Evolutionary conservation across 1,140 invertebrate genomes (phyloP).

Genomic region (Copidosoma floridanum): DNA sequence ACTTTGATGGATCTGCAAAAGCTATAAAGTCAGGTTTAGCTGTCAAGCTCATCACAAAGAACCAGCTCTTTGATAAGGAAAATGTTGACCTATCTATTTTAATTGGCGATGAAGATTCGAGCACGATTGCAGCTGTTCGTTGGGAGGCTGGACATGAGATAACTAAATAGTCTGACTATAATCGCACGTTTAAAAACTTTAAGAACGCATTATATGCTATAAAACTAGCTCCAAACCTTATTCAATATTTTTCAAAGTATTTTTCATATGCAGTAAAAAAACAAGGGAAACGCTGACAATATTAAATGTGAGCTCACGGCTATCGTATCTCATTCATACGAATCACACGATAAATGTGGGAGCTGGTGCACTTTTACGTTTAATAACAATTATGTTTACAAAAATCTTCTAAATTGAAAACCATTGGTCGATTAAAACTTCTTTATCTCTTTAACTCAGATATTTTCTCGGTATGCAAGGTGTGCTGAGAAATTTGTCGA

Average conservation of each 20-base stretch:
- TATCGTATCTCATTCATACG: no score
- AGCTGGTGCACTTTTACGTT: conserved; percentile 2
- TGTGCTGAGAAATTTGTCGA: conserved; percentile 19
- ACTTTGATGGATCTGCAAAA: conserved; percentile 26
- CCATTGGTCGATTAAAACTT: background rate
- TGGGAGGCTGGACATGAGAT: conserved; percentile 6
- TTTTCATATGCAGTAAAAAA: conserved; percentile 22
- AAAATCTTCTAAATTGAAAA: conserved; percentile 6
- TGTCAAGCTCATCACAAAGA: conserved; percentile 19
- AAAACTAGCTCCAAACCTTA: background rate
- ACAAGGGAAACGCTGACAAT: conserved; percentile 4
- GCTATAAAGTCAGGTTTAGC: conserved; percentile 23
- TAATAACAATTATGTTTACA: background rate
- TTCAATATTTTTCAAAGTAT: conserved; percentile 13
- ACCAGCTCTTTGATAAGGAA: background rate
- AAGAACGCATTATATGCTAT: conserved; percentile 20
- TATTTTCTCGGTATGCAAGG: conserved; percentile 12
- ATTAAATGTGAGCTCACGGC: conserved; percentile 15
- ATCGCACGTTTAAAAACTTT: conserved; percentile 15
- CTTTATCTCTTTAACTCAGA: background rate
- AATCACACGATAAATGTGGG: no score
- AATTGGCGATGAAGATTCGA: conserved; percentile 24
- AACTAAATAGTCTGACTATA: conserved; percentile 26
- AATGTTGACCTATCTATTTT: background rate
- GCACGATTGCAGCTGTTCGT: conserved; percentile 22